Base-by-base conservation (phyloP, 2,888 invertebrate species). In the Aromia moschata region DNA sequence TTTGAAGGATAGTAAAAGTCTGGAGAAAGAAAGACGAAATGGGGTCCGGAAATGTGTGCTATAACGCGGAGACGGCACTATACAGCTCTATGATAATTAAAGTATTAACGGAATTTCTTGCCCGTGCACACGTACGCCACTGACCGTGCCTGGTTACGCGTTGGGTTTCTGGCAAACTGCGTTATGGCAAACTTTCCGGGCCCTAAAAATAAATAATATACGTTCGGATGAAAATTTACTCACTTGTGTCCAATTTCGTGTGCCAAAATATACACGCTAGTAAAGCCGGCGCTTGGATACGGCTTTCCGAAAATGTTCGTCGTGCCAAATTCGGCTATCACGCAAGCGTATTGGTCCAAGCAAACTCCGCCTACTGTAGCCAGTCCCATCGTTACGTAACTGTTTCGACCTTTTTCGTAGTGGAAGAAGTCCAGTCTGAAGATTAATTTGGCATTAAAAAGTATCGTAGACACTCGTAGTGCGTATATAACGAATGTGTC, bases 221-320 rank as follows among this genome's bases (percentile, higher is more conserved):
- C 11, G 25, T 14, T 31, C 16, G 12, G 10, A 14, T 20, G 12
- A 9, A 44, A 56, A 18, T 25, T 17, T 30, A 83, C 84, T 82
- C 84, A 92, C 91, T 91, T 92, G 80, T 91, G 92, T 62, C 92
- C 92, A 60, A 93, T 91, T 83, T 92, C 93, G 77, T 92, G 92
- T 0, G 92, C 92, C 62, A 91, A 85, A 74, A 92, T 89, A 79
- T 90, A 92, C 71, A 92, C 89, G 46, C 92, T 91, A 12, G 90
- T 90, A 77, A 92, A 91, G n/a, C 92, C 92, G 16, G 92, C 90
- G 31, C 92, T 92, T 2, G 92, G 92, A 80, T 91, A 92, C 1
- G 92, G 91, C 63, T 90, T 87, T 43, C 91, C 91, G 70, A 88
- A 86, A 38, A 85, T 80, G 80, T 91, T 90, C 1, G 86, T 86